Evolutionary conservation across 2,113 vertebrate genomes (phyloP), one percentile per base, ranked within the genome.

Genomic region (Lampris megalopsis): DNA sequence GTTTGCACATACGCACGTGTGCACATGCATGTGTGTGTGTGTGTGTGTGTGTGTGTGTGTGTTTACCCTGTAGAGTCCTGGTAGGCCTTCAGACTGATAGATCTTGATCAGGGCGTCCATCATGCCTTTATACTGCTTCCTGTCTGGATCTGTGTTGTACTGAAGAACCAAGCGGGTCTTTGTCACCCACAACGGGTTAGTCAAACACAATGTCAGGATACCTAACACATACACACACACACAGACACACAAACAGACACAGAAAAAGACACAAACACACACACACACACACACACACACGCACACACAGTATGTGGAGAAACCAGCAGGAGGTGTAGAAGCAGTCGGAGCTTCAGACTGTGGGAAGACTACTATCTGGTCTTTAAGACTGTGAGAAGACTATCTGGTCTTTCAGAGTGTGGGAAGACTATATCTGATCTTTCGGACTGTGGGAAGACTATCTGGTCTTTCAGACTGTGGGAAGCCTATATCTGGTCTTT

Each of bases 91-190:
- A 45, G 68, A 63, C 77, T 87, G 95, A 86, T 95, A 95, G 83
- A 96, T 96, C 90, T 95, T 96, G 53, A 73, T 13, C 75, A 97
- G 94, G 59, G 95, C 92, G 87, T 96, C 94, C 68, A 94, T 54
- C 95, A 97, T 95, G 65, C 96, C 96, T 71, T 81, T 91, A 81
- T 96, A 96, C 0, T 94, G 94, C 41, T 91, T 87, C 76, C 94
- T 94, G 63, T 94, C 87, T 24, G 24, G 24, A 24, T 24, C 24
- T 24, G 24, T 24, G 1, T 94, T 86, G 9, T 97, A 97, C 0
- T 97, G 96, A 3, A 97, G 93, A 72, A 97, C 95, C 43, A 97
- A 94, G 7, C 95, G 93, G 3, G 96, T 97, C 92, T 97, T 97
- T 1, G 95, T 95, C 63, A 97, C 96, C 96, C 96, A 97, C 57